Conservation (phyloP, 2,888 invertebrate genomes). For the Drosophila atripex region DNA sequence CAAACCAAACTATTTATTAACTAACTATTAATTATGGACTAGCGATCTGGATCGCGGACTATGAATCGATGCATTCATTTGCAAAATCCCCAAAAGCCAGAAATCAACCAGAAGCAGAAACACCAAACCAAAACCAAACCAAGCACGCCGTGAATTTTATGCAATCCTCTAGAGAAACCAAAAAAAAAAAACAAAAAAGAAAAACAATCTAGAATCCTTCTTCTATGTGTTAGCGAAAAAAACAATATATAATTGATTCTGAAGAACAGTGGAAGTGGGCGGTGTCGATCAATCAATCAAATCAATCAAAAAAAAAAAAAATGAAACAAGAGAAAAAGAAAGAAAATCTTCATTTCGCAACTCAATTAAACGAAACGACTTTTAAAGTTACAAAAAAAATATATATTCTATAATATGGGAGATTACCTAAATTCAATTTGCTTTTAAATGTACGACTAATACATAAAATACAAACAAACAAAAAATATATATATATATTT, state of each 20-base stretch:
- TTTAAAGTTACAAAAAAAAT: conserved; percentile 65
- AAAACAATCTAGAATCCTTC: conserved; percentile 1
- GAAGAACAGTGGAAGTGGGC: conserved; percentile 7
- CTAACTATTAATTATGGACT: conserved; percentile 23
- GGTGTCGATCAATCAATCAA: conserved; percentile 31
- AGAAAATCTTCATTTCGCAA: conserved; percentile 24
- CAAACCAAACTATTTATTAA: conserved; percentile 10
- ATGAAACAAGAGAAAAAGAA: too few species aligned
- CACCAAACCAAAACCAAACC: conserved; percentile 16
- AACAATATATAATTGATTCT: conserved; percentile 2
- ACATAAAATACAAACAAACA: conserved; percentile 23
- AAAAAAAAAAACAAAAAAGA: neutral
- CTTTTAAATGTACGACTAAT: conserved; percentile 56
- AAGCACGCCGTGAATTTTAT: conserved; percentile 29
- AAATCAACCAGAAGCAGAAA: conserved; percentile 5
- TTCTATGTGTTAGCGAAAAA: conserved; percentile 10
- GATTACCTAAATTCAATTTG: conserved; percentile 49
- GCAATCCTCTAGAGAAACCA: conserved; percentile 18
- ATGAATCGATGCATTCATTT: conserved; percentile 30
- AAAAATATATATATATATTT: conserved; percentile 41
- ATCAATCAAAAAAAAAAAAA: conserved; percentile 31
- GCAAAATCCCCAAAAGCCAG: too few species aligned
- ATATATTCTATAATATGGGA: conserved; percentile 11
- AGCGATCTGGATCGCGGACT: conserved; percentile 16
- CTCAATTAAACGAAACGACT: conserved; percentile 72